Evolutionary conservation across 2,888 invertebrate species (phyloP), one percentile per base, ranked within the genome.

Genomic region (Dorcus parallelipipedus): DNA sequence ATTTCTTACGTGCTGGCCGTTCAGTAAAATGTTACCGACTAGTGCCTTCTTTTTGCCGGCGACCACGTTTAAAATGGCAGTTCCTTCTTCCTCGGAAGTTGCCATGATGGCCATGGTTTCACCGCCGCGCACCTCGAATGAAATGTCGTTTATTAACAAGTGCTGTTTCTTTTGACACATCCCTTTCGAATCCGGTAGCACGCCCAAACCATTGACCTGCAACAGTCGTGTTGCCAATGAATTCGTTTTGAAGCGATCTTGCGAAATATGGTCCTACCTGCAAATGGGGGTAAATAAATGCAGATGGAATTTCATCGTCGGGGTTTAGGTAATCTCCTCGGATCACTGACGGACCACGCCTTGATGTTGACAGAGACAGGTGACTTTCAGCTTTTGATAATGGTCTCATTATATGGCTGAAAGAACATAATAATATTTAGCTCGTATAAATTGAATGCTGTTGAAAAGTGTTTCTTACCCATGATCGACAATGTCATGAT

Each of bases 91-190:
- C 68, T 92, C 93, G 10, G 90, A 87, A 0, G 96, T 96, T 1
- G 95, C 90, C 86, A 97, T 87, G 20, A 97, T 85, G 2, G 95
- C 95, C 69, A 96, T 81, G 47, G 96, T 85, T 79, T 97, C 96
- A 2, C 95, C 95, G 0, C 94, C 95, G 66, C 91, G 88, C 26
- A 91, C 90, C 78, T 97, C 96, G 68, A 96, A 87, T 33, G 92
- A 91, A 7, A 96, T 82, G 3, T 89, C 89, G 50, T 91, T 78
- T 51, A 78, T 68, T 3, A 78, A 69, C 8, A 78, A 70, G 56
- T 78, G 77, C 40, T 72, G 74, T 50, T 71, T 72, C 6, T 73
- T 70, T 20, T 64, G 56, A 65, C 63, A 66, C 43, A 71, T 59
- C 38, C 58, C 57, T 3, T 56, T 57, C 7, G 61, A 53, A 41